Evolutionary conservation across 1,140 invertebrate species (phyloP).

Genomic region (Cotesia glomerata): DNA sequence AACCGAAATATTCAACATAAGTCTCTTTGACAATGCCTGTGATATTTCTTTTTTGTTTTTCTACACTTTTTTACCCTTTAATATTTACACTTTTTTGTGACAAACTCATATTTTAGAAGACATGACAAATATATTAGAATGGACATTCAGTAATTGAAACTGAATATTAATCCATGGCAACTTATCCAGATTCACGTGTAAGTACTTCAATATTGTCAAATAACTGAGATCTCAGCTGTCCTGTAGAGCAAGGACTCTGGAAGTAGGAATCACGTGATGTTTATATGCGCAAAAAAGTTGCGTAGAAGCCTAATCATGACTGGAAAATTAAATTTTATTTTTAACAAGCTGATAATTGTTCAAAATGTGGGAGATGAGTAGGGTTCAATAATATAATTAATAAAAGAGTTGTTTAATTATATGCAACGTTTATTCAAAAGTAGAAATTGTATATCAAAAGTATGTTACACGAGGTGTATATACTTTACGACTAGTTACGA

Average conservation of each 20-base stretch:
- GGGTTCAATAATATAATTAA: no score
- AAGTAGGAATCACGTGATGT: constrained; percentile 9
- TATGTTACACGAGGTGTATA: no score
- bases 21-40: constrained; percentile 21
- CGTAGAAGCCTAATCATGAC: constrained; percentile 1
- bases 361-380: not conserved
- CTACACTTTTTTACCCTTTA: no score
- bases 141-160: not conserved
- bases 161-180: not conserved
- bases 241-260: not conserved
- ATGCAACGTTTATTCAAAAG: no score
- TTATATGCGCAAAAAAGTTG: constrained; percentile 1
- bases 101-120: constrained; percentile 8
- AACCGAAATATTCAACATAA: constrained; percentile 21
- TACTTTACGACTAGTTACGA: no score
- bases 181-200: constrained; percentile 1
- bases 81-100: constrained; percentile 16
- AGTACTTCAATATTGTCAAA: not conserved
- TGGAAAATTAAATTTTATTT: not conserved
- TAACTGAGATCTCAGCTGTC: constrained; percentile 14
- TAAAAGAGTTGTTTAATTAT: no score
- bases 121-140: constrained; percentile 3
- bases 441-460: no score
- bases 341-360: not conserved
- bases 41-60: constrained; percentile 10